A percentile compares a stretch with the other conserved stretches of the same genome.
Conservation (phyloP, 2,797 vertebrate species). For the Dendrocincla tyrannina region DNA sequence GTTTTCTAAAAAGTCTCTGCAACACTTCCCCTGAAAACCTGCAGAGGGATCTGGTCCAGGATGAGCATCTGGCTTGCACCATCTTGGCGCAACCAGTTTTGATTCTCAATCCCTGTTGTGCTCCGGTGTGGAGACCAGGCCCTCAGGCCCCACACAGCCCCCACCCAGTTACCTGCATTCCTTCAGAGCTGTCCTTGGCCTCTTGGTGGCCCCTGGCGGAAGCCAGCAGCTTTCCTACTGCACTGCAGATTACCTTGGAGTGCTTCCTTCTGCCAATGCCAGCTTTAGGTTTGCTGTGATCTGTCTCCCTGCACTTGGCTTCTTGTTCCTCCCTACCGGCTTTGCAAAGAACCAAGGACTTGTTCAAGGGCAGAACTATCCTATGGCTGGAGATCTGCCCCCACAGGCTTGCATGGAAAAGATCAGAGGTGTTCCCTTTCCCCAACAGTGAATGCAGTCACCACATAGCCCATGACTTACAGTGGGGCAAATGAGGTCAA, state of each 20-base stretch:
- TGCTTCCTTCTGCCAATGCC: neutral
- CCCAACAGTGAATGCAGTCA: neutral
- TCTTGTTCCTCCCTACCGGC: neutral
- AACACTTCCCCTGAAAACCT: neutral
- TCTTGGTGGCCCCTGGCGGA: slow-evolving; percentile 29
- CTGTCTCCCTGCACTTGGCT: neutral
- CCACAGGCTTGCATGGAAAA: rapidly evolving
- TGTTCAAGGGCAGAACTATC: neutral
- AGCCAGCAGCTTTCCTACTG: slow-evolving; percentile 16
- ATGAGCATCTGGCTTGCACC: neutral
- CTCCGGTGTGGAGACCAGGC: neutral
- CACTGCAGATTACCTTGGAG: slow-evolving; percentile 7
- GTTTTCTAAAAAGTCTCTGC: neutral
- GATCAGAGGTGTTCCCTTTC: neutral
- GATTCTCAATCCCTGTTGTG: neutral
- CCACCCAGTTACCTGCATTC: slow-evolving; percentile 12
- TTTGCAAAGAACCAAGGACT: neutral
- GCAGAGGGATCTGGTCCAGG: neutral
- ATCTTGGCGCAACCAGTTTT: rapidly evolving
- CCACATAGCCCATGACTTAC: neutral
- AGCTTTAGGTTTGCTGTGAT: neutral
- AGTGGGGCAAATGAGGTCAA: neutral
- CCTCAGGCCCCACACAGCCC: rapidly evolving
- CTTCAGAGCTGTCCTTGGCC: slow-evolving; percentile 24
- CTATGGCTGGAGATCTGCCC: neutral